Percentiles rank a stretch among this genome's conserved stretches.
Evolutionary conservation across 92 coral and sea anemone species (phyloP).

Genomic region (Montipora capitata): DNA sequence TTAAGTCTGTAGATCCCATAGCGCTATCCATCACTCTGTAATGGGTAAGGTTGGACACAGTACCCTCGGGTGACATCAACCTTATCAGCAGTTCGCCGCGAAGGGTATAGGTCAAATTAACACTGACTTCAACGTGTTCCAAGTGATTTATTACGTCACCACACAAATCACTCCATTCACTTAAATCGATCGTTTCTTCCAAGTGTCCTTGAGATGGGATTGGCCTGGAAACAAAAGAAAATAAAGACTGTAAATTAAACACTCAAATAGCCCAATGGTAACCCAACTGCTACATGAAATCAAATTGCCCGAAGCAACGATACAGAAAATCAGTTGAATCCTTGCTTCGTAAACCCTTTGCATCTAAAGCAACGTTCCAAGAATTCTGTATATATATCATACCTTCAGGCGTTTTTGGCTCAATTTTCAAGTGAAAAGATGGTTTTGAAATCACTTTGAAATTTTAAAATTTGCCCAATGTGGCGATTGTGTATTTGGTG

Average conservation of each 20-base stretch:
- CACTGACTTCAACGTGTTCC: slow-evolving; percentile 23
- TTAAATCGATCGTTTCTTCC: neutral
- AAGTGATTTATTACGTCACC: slow-evolving; percentile 9
- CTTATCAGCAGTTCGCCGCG: slow-evolving; percentile 6
- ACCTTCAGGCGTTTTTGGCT: too few species aligned
- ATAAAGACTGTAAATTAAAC: neutral
- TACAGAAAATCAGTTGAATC: too few species aligned
- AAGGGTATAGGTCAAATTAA: slow-evolving; percentile 14
- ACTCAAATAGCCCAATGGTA: too few species aligned
- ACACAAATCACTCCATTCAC: neutral
- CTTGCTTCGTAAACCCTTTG: too few species aligned
- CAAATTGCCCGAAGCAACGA: too few species aligned
- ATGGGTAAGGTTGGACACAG: slow-evolving; percentile 22
- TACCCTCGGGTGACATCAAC: neutral
- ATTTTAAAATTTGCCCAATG: too few species aligned
- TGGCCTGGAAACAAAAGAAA: neutral
- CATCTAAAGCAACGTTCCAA: too few species aligned
- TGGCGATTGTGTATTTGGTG: too few species aligned
- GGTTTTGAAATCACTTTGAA: too few species aligned
- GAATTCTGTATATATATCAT: too few species aligned
- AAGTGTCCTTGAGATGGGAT: neutral
- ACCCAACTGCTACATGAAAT: too few species aligned
- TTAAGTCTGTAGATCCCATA: neutral
- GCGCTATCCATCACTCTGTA: neutral
- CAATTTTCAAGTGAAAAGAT: too few species aligned